Evolutionary conservation across 2,113 vertebrate species (phyloP).

Genomic region (Pimephales promelas): DNA sequence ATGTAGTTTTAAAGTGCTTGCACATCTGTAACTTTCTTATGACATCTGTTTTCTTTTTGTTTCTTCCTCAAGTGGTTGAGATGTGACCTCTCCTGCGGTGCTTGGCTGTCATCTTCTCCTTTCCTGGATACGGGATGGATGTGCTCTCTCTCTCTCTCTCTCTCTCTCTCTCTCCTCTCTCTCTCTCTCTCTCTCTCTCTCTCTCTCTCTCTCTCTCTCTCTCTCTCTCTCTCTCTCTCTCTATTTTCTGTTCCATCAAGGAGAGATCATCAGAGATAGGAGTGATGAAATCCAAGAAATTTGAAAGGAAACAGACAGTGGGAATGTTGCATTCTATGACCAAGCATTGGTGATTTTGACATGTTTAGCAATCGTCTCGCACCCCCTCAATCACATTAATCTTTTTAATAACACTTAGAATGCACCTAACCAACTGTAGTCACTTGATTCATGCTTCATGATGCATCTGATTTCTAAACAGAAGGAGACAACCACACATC

Average conservation of each 20-base stretch:
- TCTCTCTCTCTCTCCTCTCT: too few relatives aligned
- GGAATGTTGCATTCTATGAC: background rate
- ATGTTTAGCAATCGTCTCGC: background rate
- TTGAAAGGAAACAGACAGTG: background rate
- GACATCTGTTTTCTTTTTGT: slow-evolving; percentile 35
- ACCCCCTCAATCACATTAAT: background rate
- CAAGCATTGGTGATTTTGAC: background rate
- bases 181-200: too few relatives aligned
- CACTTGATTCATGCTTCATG: background rate
- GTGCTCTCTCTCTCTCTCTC: background rate
- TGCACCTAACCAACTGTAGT: slow-evolving; percentile 5
- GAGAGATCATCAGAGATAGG: background rate
- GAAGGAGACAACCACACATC: background rate
- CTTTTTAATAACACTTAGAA: background rate
- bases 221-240: too few relatives aligned
- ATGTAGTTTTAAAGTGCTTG: background rate
- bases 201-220: too few relatives aligned
- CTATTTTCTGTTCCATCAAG: background rate
- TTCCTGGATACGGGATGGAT: background rate
- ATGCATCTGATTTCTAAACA: slow-evolving; percentile 12
- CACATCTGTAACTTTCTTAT: slow-evolving; percentile 17
- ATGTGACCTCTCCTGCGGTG: background rate
- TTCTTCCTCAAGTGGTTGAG: background rate
- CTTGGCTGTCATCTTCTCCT: background rate
- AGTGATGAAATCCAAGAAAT: background rate